Percentiles rank a stretch among this genome's conserved stretches.
These are phyloP conservation scores for Motacilla alba DNA, from an alignment of 2,113 vertebrate genomes.

Conservation along the genomic window DNA sequence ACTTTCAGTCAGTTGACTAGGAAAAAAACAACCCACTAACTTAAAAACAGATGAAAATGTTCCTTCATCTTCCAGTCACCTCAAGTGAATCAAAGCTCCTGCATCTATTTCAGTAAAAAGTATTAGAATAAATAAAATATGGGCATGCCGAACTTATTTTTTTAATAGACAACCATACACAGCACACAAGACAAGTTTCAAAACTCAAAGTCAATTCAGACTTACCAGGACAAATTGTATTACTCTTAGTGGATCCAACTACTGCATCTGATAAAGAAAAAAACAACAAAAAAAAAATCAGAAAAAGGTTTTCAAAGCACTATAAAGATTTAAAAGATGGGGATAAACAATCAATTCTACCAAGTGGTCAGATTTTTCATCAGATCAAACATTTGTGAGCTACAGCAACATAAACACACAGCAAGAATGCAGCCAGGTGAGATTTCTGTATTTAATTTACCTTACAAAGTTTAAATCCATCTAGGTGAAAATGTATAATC, in stretches of 20 bases:
- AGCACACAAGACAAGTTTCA: not conserved
- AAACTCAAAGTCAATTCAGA: not conserved
- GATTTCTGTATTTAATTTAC: not conserved
- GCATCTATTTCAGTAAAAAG: not conserved
- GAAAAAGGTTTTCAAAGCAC: not conserved
- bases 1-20: not conserved
- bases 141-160: not conserved
- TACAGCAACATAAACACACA: not conserved
- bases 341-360: not conserved
- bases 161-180: not conserved
- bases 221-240: conserved; percentile 91
- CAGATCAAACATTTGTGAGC: not conserved
- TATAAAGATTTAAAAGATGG: not conserved
- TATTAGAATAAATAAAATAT: not conserved
- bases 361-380: not conserved
- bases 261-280: conserved; percentile 79
- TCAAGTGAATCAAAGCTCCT: not conserved
- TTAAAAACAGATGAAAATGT: not conserved
- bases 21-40: not conserved
- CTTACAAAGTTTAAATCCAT: not conserved
- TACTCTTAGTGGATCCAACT: conserved; percentile 84
- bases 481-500: not conserved
- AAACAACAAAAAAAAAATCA: not conserved
- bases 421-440: not conserved
- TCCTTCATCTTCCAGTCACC: not conserved